Percentiles rank a stretch among this genome's conserved stretches.
Evolutionary conservation across 2,797 vertebrate genomes (phyloP).

Genomic region (Sciurus vulgaris): DNA sequence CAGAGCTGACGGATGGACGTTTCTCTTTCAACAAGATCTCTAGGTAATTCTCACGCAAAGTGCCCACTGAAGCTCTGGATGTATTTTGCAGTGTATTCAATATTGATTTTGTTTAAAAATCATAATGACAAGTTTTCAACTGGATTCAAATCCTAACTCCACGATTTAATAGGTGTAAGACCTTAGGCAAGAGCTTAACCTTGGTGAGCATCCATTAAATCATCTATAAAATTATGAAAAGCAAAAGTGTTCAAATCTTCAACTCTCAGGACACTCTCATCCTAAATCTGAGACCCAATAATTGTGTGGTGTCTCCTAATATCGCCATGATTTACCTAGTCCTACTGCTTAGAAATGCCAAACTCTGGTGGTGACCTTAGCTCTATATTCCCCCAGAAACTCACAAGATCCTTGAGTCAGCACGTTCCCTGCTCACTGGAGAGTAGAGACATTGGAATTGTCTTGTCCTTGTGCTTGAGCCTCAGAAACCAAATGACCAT

Average conservation of each 20-base stretch:
- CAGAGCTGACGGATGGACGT: neutral
- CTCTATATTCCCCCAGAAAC: neutral
- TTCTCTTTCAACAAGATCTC: neutral
- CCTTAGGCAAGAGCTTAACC: neutral
- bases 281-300: neutral
- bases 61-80: neutral
- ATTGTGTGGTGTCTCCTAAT: neutral
- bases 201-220: neutral
- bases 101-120: neutral
- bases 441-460: neutral
- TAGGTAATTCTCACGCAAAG: neutral
- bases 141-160: neutral
- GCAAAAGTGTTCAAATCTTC: neutral
- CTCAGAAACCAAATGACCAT: neutral
- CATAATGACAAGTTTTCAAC: neutral
- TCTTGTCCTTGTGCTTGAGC: neutral
- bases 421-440: neutral
- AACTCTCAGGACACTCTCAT: neutral
- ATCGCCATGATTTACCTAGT: neutral
- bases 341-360: neutral
- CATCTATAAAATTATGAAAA: neutral
- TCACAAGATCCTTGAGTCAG: neutral
- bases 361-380: neutral
- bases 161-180: neutral
- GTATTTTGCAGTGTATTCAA: neutral